Base-by-base conservation (phyloP, 1,140 invertebrate genomes). In the Phortica variegata region DNA sequence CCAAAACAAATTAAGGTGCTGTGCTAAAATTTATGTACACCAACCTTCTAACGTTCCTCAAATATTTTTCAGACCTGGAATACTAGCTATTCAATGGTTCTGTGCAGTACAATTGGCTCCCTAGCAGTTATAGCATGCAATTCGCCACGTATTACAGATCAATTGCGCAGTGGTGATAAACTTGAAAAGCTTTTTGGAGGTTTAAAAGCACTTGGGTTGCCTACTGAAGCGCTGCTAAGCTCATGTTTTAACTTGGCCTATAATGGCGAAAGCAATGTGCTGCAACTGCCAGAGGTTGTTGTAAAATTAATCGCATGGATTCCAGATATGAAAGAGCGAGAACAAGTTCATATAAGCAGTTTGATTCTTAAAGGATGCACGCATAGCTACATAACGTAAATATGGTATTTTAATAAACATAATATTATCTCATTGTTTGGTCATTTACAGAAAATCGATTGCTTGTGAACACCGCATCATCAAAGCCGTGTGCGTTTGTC, bases 381-480 rank as follows among this genome's bases (percentile, higher is more conserved):
- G 0, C 60, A 65, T 19, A 77, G 73, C 59, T 75, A 79, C 37
- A 65, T 65, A 57, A 79, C 77, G 78, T 79, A 40, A 60, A 54
- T 56, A 39, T 12, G 19, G 1, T 6, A 15, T 17, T 12, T 32
- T 29, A 5, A 0, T 23, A 0, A 13, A 10, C n/a, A 21, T 12
- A 16, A 16, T 26, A 15, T 2, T 20, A 21, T 39, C 3, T 26
- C 7, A 39, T 31, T 17, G n/a, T 31, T 39, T 43, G 47, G n/a
- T n/a, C n/a, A n/a, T 53, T 61, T 58, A 23, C 18, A 79, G 78
- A 12, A 79, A 78, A 76, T 70, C 68, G 37, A 54, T 76, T 43
- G 69, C 77, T 15, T 78, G 77, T 49, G 59, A 66, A 37, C 69
- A 63, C 46, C 75, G 70, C 23, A 62, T 79, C 0, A 77, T 82